Conservation (phyloP, 1,140 invertebrate genomes). For the Procambarus clarkii region DNA sequence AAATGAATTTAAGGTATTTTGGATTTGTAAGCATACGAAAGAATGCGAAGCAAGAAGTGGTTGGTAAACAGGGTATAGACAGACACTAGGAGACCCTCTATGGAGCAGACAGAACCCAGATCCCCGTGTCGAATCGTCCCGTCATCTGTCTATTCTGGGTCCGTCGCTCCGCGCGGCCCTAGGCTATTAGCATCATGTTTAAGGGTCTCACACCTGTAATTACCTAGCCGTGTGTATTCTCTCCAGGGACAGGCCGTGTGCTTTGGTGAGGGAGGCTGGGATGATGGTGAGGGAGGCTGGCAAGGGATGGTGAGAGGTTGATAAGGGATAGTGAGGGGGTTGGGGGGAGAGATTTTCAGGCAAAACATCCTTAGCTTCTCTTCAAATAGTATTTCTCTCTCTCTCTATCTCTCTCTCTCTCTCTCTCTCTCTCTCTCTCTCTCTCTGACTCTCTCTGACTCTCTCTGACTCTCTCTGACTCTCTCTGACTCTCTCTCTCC, state of each 20-base stretch:
- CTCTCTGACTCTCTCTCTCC: background rate
- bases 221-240: constrained; percentile 2
- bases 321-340: too few relatives aligned
- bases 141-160: constrained; percentile 16
- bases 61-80: background rate
- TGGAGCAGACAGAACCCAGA: background rate
- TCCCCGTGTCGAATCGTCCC: constrained; percentile 24
- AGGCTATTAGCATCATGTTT: constrained; percentile 34
- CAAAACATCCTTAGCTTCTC: too few relatives aligned
- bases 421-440: too few relatives aligned
- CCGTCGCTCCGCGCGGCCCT: background rate
- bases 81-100: background rate
- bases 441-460: too few relatives aligned
- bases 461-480: background rate
- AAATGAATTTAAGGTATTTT: too few relatives aligned
- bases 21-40: too few relatives aligned
- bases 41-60: too few relatives aligned
- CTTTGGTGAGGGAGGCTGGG: background rate
- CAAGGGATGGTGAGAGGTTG: too few relatives aligned
- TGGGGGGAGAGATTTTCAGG: too few relatives aligned
- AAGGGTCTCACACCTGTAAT: constrained; percentile 31
- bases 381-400: too few relatives aligned
- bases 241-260: background rate
- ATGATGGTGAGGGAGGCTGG: too few relatives aligned
- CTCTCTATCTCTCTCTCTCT: too few relatives aligned